These are phyloP conservation scores for Diogma glabrata DNA, from an alignment of 2,888 invertebrate genomes.

Conservation along the genomic window DNA sequence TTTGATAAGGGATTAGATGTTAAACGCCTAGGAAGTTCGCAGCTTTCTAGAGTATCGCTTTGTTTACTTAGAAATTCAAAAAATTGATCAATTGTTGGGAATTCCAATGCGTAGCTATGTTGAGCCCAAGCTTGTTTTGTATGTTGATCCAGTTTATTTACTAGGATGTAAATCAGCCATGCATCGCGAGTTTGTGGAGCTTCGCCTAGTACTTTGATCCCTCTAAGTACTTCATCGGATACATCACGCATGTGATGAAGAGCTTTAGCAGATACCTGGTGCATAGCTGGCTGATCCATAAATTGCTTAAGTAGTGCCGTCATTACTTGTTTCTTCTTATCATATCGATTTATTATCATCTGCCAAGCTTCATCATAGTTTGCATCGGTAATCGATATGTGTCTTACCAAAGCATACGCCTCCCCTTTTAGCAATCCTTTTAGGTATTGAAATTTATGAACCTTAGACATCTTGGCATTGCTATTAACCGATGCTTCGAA, in stretches of 20 bases:
- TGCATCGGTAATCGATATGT: too few relatives aligned
- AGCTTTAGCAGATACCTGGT: background rate
- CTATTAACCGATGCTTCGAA: background rate
- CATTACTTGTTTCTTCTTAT: background rate
- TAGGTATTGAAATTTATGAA: slow-evolving; percentile 4
- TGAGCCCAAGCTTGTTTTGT: background rate
- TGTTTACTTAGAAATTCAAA: background rate
- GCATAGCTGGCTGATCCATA: background rate
- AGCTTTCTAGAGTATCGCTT: background rate
- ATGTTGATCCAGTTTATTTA: background rate
- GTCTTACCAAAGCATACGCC: background rate
- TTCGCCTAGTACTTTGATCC: background rate
- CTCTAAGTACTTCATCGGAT: background rate
- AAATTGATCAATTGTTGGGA: background rate
- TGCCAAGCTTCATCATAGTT: too few relatives aligned
- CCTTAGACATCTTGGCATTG: background rate
- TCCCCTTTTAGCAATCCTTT: background rate
- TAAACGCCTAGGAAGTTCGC: background rate
- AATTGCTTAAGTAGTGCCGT: background rate
- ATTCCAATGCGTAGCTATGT: background rate
- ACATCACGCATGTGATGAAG: background rate
- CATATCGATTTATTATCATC: background rate
- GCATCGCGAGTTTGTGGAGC: background rate
- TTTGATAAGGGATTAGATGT: background rate
- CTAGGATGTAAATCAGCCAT: background rate